Base-by-base conservation (phyloP, 2,113 vertebrate species). In the Athene cunicularia region DNA sequence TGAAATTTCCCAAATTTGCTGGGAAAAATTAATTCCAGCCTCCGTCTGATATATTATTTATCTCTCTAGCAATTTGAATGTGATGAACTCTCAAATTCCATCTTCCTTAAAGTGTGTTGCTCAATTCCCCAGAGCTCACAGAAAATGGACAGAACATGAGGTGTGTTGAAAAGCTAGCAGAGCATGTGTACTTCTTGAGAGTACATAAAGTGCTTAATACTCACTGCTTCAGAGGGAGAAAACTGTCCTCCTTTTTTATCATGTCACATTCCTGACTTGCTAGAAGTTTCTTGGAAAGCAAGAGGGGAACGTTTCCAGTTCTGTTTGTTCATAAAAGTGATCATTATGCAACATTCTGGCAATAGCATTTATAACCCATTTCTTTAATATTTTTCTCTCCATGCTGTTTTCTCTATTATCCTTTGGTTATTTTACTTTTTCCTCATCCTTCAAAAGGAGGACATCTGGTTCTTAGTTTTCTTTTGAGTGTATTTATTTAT, bases 271-370 rank as follows among this genome's bases (percentile, higher is more conserved):
- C 89, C 76, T 52, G 62, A 80, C 70, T 87, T 67, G n/a, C 37
- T 89, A 49, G 83, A 94, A 58, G 70, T 64, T 94, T 91, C 91
- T 88, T 97, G 88, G 93, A 95, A 93, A 97, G 84, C 37, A 80
- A 87, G 35, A 91, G 26, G 45, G 47, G 60, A 95, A 56, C 22
- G 37, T 74, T 94, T 91, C 66, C 76, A 58, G 70, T 72, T 90
- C 80, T 85, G 33, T 89, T 95, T 97, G 76, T 95, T 84, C 88
- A n/a, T 67, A 75, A 89, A 88, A 93, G 63, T 0, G 3, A 71
- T 43, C 37, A 66, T 93, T 95, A 94, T 58, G 49, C 86, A 97
- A 95, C 55, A 66, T 93, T 85, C 33, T 95, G 93, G 89, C 86
- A 95, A 43, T 8, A 68, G 17, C 3, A 0, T 72, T 87, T 89